These are phyloP conservation scores for Liodrosophila aerea DNA, from an alignment of 2,888 invertebrate genomes.

Conservation along the genomic window DNA sequence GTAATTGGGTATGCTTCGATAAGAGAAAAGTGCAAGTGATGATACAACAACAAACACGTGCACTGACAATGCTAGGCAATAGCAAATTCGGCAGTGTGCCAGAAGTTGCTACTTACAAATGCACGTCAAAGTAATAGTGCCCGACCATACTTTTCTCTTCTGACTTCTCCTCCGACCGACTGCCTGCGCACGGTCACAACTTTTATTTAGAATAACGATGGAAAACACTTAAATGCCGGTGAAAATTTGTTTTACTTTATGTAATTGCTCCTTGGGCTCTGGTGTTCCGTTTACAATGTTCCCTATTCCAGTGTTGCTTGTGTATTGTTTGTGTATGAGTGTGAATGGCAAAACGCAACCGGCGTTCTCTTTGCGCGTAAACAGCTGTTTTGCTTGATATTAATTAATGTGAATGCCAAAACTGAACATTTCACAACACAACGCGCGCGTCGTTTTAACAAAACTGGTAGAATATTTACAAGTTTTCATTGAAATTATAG, in stretches of 20 bases:
- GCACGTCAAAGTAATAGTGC: conserved; percentile 84
- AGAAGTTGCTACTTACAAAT: conserved; percentile 85
- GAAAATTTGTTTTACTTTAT: conserved; percentile 54
- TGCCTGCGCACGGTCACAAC: background rate
- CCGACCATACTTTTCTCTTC: conserved; percentile 75
- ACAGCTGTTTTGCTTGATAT: background rate
- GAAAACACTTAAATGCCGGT: conserved; percentile 51
- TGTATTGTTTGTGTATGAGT: too few relatives aligned
- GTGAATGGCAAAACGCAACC: conserved; percentile 26
- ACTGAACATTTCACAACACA: conserved; percentile 44
- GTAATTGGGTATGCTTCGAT: conserved; percentile 9
- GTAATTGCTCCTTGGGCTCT: conserved; percentile 48
- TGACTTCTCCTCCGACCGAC: background rate
- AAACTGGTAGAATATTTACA: conserved; percentile 10
- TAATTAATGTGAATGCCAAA: conserved; percentile 29
- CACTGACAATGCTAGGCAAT: background rate
- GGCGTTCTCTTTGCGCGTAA: background rate
- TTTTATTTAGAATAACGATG: conserved; percentile 14
- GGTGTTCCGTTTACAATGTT: background rate
- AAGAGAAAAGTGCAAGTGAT: conserved; percentile 68
- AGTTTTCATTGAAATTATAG: conserved; percentile 11
- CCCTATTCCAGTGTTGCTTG: background rate
- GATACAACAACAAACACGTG: conserved; percentile 53
- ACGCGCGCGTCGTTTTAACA: conserved; percentile 44
- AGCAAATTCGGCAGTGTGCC: background rate